Conservation (phyloP, 1,140 invertebrate species). For the Aporrectodea caliginosa region DNA sequence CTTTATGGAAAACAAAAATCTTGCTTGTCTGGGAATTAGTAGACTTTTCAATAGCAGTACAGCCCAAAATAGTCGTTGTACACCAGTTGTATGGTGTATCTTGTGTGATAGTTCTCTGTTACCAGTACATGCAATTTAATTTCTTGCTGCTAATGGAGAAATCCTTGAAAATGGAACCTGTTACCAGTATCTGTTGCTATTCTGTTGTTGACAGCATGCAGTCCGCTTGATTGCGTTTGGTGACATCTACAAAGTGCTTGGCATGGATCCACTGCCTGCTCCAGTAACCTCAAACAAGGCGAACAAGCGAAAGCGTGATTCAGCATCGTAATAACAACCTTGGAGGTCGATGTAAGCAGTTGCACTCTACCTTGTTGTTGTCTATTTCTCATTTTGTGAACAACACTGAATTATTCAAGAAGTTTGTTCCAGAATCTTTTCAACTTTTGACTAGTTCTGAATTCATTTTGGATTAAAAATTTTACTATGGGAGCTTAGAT, state of each 20-base stretch:
- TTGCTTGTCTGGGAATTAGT: too few species aligned
- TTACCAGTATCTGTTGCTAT: not conserved
- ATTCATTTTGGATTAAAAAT: not conserved
- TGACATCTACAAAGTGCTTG: constrained; percentile 83
- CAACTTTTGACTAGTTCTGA: not conserved
- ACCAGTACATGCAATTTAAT: not conserved
- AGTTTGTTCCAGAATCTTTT: not conserved
- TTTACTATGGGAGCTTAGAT: not conserved
- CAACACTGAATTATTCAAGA: not conserved
- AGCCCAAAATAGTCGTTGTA: not conserved
- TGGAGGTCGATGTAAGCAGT: too few species aligned
- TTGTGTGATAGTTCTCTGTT: not conserved
- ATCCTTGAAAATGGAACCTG: not conserved
- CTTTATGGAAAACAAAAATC: too few species aligned
- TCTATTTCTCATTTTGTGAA: too few species aligned
- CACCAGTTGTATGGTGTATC: not conserved
- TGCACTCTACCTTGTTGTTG: too few species aligned
- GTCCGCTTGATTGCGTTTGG: constrained; percentile 89
- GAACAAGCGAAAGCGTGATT: not conserved
- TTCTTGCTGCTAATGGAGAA: not conserved
- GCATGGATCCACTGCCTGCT: not conserved
- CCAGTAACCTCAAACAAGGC: not conserved
- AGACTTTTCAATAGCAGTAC: too few species aligned
- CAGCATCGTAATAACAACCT: not conserved
- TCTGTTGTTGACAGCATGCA: constrained; percentile 68